A percentile compares a stretch with the other conserved stretches of the same genome.
phyloP scores from a whole-genome alignment of 2,113 vertebrate genomes.

The Delphinapterus leucas region DNA sequence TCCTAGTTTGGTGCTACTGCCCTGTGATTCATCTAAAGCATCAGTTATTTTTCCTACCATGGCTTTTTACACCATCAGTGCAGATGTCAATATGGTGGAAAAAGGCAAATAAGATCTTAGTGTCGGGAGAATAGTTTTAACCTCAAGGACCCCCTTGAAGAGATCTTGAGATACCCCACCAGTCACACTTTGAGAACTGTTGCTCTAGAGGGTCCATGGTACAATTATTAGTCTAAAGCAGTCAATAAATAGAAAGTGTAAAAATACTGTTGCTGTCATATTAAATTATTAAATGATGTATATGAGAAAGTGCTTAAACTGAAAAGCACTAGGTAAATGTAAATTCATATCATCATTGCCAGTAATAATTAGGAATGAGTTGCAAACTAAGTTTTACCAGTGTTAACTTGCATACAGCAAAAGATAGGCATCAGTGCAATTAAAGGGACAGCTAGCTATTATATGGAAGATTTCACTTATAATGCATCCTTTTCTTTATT shows the following conservation, averaged over 20 bases:
- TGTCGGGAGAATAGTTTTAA: not conserved
- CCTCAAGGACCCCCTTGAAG: not conserved
- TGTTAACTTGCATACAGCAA: not conserved
- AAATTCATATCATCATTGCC: constrained; percentile 33
- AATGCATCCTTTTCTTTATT: not conserved
- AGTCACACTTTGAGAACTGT: not conserved
- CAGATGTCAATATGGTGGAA: not conserved
- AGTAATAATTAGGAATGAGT: not conserved
- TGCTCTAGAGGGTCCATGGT: not conserved
- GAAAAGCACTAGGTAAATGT: not conserved
- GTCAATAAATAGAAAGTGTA: not conserved
- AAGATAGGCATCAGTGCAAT: not conserved
- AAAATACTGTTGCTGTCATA: not conserved
- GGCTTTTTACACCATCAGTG: not conserved
- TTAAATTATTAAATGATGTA: not conserved
- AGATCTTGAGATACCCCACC: not conserved
- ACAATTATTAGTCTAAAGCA: not conserved
- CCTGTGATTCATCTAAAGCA: not conserved
- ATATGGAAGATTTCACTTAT: not conserved
- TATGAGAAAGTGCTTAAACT: not conserved
- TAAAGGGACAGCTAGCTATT: not conserved
- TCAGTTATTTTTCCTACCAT: not conserved
- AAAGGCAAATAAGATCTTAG: not conserved
- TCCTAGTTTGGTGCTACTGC: not conserved
- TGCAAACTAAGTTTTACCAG: not conserved